Evolutionary conservation across 1,140 invertebrate species (phyloP), one percentile per base, ranked within the genome.

Genomic region (Lucilia cuprina): DNA sequence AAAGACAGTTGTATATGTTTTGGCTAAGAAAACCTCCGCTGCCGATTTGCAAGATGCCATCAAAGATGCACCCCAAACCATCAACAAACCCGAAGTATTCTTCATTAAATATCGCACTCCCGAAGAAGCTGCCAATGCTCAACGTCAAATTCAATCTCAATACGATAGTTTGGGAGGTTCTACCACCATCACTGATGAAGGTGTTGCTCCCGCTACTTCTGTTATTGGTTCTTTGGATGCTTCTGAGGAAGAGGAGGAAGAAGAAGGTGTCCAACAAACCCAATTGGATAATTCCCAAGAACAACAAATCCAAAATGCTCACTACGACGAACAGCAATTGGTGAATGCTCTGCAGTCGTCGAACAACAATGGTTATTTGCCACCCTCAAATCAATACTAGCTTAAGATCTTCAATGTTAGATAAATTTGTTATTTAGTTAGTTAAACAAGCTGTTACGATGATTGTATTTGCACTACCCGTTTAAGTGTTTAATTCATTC

Each of bases 1-100:
- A 89, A 97, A 97, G 90, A 97, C 96, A 13, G 93, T 96, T 82
- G 96, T 97, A 85, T 96, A 97, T 91, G 96, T 97, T 17, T 92
- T 97, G 85, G 95, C 96, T 34, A 96, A 96, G 92, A 96, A 95
- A 92, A 95, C 95, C 84, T 86, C 88, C 0, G 94, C 96, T 86
- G 17, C 88, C 50, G 95, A 96, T 74, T 93, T 96, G 88, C 94
- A 96, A 96, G 93, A 96, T 95, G 94, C 94, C 94, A 86, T 96
- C 95, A 94, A 96, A 78, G 89, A 91, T 30, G 88, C 91, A 0
- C 92, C 92, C 5, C 92, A 92, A 75, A 88, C 91, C 7, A 92
- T 92, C 41, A 90, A 88, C 86, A 93, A 93, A 89, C 93, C 93
- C 1, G 93, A 93, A 87, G 93, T 93, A 50, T 93, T 93, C 91